Base-by-base conservation (phyloP, 2,113 vertebrate genomes). In the Nannospalax galili region DNA sequence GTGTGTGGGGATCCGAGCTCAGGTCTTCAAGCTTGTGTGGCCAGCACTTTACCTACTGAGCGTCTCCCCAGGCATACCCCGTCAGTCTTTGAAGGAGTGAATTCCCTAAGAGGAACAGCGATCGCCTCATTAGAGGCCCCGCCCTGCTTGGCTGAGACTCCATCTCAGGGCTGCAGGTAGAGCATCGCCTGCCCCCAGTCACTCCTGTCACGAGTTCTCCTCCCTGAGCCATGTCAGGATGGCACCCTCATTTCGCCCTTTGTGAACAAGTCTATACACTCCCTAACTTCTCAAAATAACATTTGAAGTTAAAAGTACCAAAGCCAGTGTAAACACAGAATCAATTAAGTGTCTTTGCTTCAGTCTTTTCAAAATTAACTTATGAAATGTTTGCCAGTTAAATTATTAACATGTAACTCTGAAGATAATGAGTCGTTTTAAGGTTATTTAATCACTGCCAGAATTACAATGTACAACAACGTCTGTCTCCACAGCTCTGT, bases 371-470 rank as follows among this genome's bases (percentile, higher is more conserved):
- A 69, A 84, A 93, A 96, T 94, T 84, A 96, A 94, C 89, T 96
- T 91, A 87, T 35, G 60, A 92, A 94, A 84, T 84, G 58, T 92
- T 96, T 96, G 90, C 90, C 92, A 40, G 72, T 95, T 88, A 79
- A 94, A 96, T 96, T 93, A 97, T 97, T 97, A 96, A 95, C 89
- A 88, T 78, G 94, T 94, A 95, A 92, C 94, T 87, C 91, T 64
- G 93, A 87, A 78, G 96, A 91, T 97, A 94, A 96, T 96, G 88
- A 96, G 93, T 96, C 79, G 35, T 40, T 94, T 95, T 92, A 58
- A 92, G 67, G 88, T 92, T 89, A 95, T 95, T 97, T 95, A 96
- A 96, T 90, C 93, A 78, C 85, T 15, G n/a, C 70, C 56, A 80
- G 94, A 79, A 60, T 95, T 65, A 64, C 37, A 85, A 42, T 94